A percentile compares a stretch with the other conserved stretches of the same genome.
Conservation (phyloP, 2,888 invertebrate species). For the Ormyrus thymus region DNA sequence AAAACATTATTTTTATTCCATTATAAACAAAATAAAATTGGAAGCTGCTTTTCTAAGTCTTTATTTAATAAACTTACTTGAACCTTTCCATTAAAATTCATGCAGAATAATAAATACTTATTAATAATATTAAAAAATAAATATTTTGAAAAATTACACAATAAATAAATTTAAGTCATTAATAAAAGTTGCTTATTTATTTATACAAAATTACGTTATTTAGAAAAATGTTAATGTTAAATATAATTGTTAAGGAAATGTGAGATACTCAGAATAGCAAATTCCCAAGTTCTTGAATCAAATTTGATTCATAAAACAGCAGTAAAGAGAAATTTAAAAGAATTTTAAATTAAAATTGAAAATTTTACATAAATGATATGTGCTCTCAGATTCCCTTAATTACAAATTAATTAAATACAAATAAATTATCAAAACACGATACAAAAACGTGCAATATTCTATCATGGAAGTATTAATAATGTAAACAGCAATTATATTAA, state of each 20-base stretch:
- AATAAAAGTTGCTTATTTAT: slow-evolving; percentile 38
- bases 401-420: slow-evolving; percentile 18
- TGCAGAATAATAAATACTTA: not conserved
- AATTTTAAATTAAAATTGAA: too few relatives aligned
- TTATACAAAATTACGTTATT: slow-evolving; percentile 24
- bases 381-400: not conserved
- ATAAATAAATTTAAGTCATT: slow-evolving; percentile 30
- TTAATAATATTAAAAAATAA: slow-evolving; percentile 1
- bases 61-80: slow-evolving; percentile 42
- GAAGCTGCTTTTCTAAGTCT: not conserved
- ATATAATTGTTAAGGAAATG: slow-evolving; percentile 4
- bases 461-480: slow-evolving; percentile 11
- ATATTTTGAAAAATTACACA: slow-evolving; percentile 21
- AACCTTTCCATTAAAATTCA: not conserved
- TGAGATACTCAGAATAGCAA: too few relatives aligned
- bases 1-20: not conserved
- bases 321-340: too few relatives aligned
- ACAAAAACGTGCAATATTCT: slow-evolving; percentile 25
- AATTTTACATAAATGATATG: too few relatives aligned
- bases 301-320: too few relatives aligned
- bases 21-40: not conserved
- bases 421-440: slow-evolving; percentile 17
- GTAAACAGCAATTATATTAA: not conserved
- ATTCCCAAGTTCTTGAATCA: too few relatives aligned
- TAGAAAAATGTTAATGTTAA: slow-evolving; percentile 15